Conservation (phyloP, 2,888 invertebrate genomes). For the Aphidius colemani region DNA sequence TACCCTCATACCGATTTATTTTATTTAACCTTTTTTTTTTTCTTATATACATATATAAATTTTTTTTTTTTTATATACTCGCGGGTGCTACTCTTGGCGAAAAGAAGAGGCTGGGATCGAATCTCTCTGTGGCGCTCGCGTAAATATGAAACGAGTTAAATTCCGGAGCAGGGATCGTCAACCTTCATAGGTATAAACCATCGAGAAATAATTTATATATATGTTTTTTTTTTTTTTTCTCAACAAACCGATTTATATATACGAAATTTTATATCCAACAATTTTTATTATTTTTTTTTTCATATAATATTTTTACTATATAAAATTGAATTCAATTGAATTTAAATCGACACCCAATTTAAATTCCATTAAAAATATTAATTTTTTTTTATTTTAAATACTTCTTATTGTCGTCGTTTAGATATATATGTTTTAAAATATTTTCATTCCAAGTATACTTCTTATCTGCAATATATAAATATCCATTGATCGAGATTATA, state of each 20-base stretch:
- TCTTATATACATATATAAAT: conserved; percentile 5
- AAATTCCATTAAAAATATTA: too few relatives aligned
- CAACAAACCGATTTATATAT: too few relatives aligned
- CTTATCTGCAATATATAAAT: too few relatives aligned
- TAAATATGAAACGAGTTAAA: conserved; percentile 54
- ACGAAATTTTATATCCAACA: too few relatives aligned
- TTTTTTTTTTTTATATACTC: conserved; percentile 2
- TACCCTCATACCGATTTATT: conserved; percentile 6
- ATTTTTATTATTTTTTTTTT: not conserved
- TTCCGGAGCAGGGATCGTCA: conserved; percentile 56
- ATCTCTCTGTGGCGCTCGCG: conserved; percentile 39
- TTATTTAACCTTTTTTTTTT: conserved; percentile 4
- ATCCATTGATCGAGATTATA: too few relatives aligned
- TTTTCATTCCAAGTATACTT: too few relatives aligned
- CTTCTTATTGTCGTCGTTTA: too few relatives aligned
- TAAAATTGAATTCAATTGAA: not conserved
- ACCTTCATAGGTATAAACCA: conserved; percentile 30
- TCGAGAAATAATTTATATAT: not conserved
- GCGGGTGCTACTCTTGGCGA: conserved; percentile 13
- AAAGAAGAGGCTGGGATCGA: not conserved
- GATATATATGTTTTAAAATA: too few relatives aligned
- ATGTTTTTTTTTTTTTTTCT: not conserved
- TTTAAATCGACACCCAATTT: too few relatives aligned
- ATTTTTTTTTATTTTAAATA: too few relatives aligned
- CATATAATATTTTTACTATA: not conserved